Percentiles rank a stretch among this genome's conserved stretches.
Evolutionary conservation across 2,797 vertebrate species (phyloP).

Genomic region (Vultur gryphus): DNA sequence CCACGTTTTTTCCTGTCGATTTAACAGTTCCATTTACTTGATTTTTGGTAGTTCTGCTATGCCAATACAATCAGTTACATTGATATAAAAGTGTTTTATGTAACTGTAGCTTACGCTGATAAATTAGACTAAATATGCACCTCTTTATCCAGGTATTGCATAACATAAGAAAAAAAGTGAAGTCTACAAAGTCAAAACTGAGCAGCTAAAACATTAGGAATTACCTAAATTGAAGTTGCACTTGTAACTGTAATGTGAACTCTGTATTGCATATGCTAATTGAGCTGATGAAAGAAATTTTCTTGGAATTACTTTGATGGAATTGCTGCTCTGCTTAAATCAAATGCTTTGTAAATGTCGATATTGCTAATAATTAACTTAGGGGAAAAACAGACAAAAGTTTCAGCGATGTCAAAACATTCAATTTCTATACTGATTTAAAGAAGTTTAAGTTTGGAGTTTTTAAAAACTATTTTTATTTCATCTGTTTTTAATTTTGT

Average conservation of each 20-base stretch:
- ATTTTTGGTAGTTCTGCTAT: not conserved
- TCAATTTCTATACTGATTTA: not conserved
- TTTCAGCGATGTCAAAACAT: not conserved
- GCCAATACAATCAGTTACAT: not conserved
- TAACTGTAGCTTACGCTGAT: not conserved
- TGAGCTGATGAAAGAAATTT: not conserved
- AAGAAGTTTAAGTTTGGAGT: not conserved
- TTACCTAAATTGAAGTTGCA: not conserved
- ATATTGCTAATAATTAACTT: slow-evolving; percentile 33
- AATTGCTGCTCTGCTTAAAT: not conserved
- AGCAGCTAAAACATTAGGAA: not conserved
- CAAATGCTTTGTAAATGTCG: not conserved
- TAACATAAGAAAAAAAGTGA: not conserved
- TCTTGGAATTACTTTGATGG: not conserved
- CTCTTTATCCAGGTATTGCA: not conserved
- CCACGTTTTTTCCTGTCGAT: not conserved
- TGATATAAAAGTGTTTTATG: not conserved
- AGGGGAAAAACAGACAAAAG: not conserved
- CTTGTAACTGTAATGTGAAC: not conserved
- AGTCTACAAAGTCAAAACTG: not conserved
- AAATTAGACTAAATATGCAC: not conserved
- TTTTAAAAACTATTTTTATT: not conserved
- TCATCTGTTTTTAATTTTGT: not conserved
- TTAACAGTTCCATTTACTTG: not conserved
- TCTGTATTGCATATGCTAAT: not conserved